Base-by-base conservation (phyloP, 2,113 vertebrate species). In the Puntigrus tetrazona region DNA sequence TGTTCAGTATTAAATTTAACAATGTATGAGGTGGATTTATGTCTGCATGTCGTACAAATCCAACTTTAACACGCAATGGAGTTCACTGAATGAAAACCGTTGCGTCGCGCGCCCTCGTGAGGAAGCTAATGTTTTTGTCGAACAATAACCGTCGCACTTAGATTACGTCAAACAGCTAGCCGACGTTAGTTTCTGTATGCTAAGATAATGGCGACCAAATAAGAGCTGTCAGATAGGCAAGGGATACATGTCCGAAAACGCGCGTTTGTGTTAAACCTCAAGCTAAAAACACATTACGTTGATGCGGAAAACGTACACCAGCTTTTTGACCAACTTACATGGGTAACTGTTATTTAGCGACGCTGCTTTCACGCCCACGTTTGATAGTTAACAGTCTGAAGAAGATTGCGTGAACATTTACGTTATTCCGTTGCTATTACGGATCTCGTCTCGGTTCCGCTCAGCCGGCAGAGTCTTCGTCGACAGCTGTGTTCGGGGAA, bases 201-300 rank as follows among this genome's bases (percentile, higher is more conserved):
- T 74, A 20, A 75, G 72, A 75, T 80, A 80, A 65, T 47, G 78
- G 78, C 36, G 38, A 31, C 27, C 27, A 11, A 43, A 11, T 41
- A 18, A 45, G 13, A 5, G 52, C 13, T 43, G 38, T 45, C n/a
- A 27, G 34, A 38, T 18, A 61, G 76, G 41, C 9, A 27, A 27
- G 16, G 31, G 43, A 52, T 59, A 25, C 13, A 8, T 59, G 4
- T 20, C 25, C 38, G 11, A 59, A 55, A 29, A 55, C 47, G 29
- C 29, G 22, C n/a, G 22, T 78, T 61, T 61, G 9, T 29, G 11
- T 25, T 36, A 3, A 59, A 78, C n/a, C n/a, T 20, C 4, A 27
- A 29, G 55, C 2, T 16, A 27, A 43, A 16, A 61, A 7, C n/a
- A 20, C 20, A 8, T 25, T 1, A 10, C 41, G 27, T 9, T 61